phyloP scores from a whole-genome alignment of 2,797 vertebrate genomes.

The Pteronotus mesoamericanus region DNA sequence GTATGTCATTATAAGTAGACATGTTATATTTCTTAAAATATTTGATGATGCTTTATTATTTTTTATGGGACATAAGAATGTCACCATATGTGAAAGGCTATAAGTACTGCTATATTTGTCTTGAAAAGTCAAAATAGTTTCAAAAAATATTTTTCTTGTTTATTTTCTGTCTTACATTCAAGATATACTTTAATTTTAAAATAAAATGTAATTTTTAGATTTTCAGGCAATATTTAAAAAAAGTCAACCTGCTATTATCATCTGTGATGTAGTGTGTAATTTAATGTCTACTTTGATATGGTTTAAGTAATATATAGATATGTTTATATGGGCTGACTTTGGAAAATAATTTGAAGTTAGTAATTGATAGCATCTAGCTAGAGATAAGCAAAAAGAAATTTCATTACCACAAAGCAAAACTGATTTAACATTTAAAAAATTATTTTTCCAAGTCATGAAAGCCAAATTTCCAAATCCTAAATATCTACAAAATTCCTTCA shows the following conservation, averaged over 20 bases:
- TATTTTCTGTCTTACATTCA: background rate
- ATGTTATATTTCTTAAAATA: background rate
- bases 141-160: background rate
- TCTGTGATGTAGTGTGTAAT: background rate
- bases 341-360: background rate
- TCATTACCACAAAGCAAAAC: background rate
- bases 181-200: background rate
- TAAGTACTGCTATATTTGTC: background rate
- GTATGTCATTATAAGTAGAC: background rate
- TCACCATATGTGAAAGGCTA: background rate
- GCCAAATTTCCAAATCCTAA: background rate
- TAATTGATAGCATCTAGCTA: background rate
- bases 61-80: background rate
- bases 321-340: background rate
- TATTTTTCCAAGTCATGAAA: background rate
- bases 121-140: constrained; percentile 20
- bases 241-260: background rate
- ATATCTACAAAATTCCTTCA: background rate
- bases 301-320: background rate
- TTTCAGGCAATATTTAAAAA: background rate
- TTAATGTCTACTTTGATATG: background rate
- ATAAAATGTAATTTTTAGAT: background rate
- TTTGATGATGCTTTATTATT: background rate
- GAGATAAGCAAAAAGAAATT: background rate
- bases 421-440: background rate